These are phyloP conservation scores for Microcebus murinus DNA, from an alignment of 2,113 vertebrate genomes.

Conservation along the genomic window DNA sequence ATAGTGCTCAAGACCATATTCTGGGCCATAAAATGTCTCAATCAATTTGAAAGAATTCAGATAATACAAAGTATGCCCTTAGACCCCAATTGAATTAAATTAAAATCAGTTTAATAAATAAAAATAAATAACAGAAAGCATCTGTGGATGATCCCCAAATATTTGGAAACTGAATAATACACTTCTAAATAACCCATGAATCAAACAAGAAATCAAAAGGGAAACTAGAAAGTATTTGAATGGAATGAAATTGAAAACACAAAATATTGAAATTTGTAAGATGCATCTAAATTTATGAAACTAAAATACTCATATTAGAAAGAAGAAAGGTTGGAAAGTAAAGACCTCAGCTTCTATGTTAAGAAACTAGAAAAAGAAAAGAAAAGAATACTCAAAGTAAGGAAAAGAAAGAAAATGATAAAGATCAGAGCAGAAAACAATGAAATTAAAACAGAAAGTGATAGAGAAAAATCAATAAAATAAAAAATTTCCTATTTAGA, in stretches of 20 bases:
- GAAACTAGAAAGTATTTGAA: conserved; percentile 34
- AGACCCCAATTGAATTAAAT: not conserved
- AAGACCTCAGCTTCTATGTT: not conserved
- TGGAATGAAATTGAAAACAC: conserved; percentile 23
- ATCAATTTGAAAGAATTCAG: not conserved
- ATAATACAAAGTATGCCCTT: not conserved
- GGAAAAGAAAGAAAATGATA: not conserved
- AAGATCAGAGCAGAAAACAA: not conserved
- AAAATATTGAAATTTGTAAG: not conserved
- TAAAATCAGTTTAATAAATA: not conserved
- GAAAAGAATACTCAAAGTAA: not conserved
- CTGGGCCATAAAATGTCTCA: not conserved
- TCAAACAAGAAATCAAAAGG: not conserved
- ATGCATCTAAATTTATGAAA: not conserved
- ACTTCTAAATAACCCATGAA: not conserved
- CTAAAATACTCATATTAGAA: not conserved
- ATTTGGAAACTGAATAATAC: not conserved
- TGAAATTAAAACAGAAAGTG: conserved; percentile 9
- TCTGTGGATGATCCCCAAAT: not conserved
- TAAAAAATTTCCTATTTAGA: not conserved
- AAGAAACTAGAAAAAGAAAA: not conserved
- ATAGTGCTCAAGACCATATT: not conserved
- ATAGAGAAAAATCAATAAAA: conserved; percentile 11
- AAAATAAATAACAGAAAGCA: not conserved
- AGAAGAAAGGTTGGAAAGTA: not conserved